phyloP scores from a whole-genome alignment of 2,888 invertebrate genomes.

The Drosophila barbarae region DNA sequence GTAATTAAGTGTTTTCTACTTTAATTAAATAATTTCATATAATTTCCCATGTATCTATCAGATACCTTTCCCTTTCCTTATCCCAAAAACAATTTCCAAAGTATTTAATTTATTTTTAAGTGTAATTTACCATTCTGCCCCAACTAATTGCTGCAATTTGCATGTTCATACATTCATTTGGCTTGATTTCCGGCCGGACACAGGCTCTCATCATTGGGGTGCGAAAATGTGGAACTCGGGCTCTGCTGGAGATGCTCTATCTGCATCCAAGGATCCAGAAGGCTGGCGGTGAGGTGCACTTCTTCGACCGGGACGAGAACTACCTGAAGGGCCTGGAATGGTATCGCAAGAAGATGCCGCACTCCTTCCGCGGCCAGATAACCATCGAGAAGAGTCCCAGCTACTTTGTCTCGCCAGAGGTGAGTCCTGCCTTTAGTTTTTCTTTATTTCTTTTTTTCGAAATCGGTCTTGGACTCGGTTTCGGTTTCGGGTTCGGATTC shows the following conservation, averaged over 20 bases:
- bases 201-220: slow-evolving; percentile 96
- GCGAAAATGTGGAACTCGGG: slow-evolving; percentile 97
- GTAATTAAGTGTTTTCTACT: neutral
- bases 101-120: neutral
- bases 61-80: neutral
- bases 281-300: slow-evolving; percentile 96
- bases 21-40: neutral
- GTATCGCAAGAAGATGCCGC: slow-evolving; percentile 97
- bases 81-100: neutral
- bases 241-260: slow-evolving; percentile 96
- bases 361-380: slow-evolving; percentile 93
- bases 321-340: slow-evolving; percentile 95
- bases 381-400: slow-evolving; percentile 99
- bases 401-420: slow-evolving; percentile 97
- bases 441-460: neutral
- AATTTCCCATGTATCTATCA: neutral
- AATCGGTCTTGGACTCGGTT: neutral
- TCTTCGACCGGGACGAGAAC: slow-evolving; percentile 97
- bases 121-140: neutral
- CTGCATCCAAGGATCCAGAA: slow-evolving; percentile 95
- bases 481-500: slow-evolving; percentile 2
- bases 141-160: slow-evolving; percentile 66
- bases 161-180: slow-evolving; percentile 32
- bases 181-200: slow-evolving; percentile 25
- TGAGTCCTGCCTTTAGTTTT: slow-evolving; percentile 79